Base-by-base conservation (phyloP, 1,140 invertebrate genomes). In the Panagrolaimus sp. region DNA sequence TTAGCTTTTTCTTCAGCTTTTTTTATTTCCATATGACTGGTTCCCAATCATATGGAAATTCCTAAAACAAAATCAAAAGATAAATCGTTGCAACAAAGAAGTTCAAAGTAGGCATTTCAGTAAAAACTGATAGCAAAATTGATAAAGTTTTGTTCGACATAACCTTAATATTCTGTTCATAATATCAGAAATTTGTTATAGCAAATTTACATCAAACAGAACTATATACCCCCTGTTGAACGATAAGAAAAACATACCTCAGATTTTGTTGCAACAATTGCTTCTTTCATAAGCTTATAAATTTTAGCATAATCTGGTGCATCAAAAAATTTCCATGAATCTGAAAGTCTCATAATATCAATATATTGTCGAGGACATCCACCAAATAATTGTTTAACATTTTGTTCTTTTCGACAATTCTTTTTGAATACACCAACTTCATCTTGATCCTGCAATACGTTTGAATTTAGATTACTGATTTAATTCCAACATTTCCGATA, bases 1-100 rank as follows among this genome's bases (percentile, higher is more conserved):
- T 38, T 38, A 4, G 31, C 31, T 38, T 38, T 38, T 38, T 38
- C 31, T 38, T 38, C 31, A 38, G 31, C 31, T 38, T 38, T 38
- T 38, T 38, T 38, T 2, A 38, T 38, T 38, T 2, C 31, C 31
- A n/a, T n/a, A n/a, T n/a, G n/a, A 4, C 31, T 4, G 51, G 20
- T 23, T 73, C 72, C 72, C 72, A 73, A 53, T 73, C 72, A 27
- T 73, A 73, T 11, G 72, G 72, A 61, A 67, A 67, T 23, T 69
- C 68, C 57, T 65, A 43, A 23, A 67, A 16, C 0, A 47, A 16
- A 11, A 20, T 2, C 9, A 47, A 27, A 23, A 25, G 46, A n/a
- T n/a, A n/a, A n/a, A n/a, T n/a, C n/a, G n/a, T n/a, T n/a, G n/a
- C n/a, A n/a, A n/a, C n/a, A n/a, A n/a, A n/a, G n/a, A n/a, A n/a